Conservation (phyloP, 2,888 invertebrate species). For the Andrena marginata region DNA sequence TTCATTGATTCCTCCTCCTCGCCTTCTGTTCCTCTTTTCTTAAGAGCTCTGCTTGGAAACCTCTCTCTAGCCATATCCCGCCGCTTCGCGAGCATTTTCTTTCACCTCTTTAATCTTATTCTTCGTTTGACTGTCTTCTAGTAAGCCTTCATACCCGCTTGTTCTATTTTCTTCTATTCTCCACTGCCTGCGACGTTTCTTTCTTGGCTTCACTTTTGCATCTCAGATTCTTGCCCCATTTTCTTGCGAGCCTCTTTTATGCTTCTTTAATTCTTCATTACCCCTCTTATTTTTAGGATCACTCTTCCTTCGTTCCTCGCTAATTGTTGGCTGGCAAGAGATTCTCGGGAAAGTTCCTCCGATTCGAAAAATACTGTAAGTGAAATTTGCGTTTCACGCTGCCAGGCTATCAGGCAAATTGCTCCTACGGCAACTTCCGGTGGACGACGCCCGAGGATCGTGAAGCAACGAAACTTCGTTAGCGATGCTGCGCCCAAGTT, state of each 20-base stretch:
- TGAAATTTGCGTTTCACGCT: slow-evolving; percentile 11
- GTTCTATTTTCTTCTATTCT: not conserved
- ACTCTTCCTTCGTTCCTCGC: not conserved
- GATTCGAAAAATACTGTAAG: slow-evolving; percentile 30
- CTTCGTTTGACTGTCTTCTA: not conserved
- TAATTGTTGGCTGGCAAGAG: not conserved
- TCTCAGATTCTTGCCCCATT: too few species aligned
- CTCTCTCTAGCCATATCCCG: not conserved
- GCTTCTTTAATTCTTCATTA: too few species aligned
- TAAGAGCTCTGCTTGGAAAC: slow-evolving; percentile 10
- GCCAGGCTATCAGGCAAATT: slow-evolving; percentile 31
- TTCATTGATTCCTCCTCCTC: not conserved
- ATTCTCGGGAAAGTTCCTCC: not conserved
- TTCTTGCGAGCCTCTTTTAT: too few species aligned
- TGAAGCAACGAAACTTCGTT: slow-evolving; percentile 49
- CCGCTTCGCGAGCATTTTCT: slow-evolving; percentile 1
- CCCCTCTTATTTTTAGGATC: too few species aligned
- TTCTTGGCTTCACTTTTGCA: not conserved
- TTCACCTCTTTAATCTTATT: slow-evolving; percentile 7
- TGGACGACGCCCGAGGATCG: slow-evolving; percentile 23
- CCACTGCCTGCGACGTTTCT: not conserved
- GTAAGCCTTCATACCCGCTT: not conserved
- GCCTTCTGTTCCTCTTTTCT: slow-evolving; percentile 17
- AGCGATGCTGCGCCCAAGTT: slow-evolving; percentile 36
- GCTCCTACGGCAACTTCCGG: slow-evolving; percentile 13